Percentiles rank a stretch among this genome's conserved stretches.
phyloP scores from a whole-genome alignment of 2,797 vertebrate species.

The Gadopsis marmoratus region DNA sequence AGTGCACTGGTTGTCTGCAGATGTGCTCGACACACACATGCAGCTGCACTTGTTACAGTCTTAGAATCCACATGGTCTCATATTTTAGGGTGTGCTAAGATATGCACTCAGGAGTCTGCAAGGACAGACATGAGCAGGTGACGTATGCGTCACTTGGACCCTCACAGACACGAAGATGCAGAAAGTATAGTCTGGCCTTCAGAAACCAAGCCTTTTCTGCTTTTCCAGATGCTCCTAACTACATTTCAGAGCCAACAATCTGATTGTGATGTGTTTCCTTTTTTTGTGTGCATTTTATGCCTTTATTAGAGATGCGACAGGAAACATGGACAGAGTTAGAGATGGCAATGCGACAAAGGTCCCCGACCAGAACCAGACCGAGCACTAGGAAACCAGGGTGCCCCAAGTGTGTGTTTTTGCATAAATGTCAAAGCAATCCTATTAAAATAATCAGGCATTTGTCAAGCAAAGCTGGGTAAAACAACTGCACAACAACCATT shows the following conservation, averaged over 20 bases:
- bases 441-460: background rate
- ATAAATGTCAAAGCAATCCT: background rate
- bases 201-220: background rate
- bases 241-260: background rate
- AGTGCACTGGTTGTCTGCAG: background rate
- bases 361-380: background rate
- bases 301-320: background rate
- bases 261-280: background rate
- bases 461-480: background rate
- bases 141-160: background rate
- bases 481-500: constrained; percentile 7
- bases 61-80: background rate
- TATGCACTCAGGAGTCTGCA: background rate
- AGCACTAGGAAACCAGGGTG: too few species aligned
- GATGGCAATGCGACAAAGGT: background rate
- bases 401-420: background rate
- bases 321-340: background rate
- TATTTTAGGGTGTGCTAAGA: background rate
- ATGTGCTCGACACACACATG: background rate
- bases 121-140: too few species aligned
- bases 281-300: background rate
- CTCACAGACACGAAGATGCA: background rate
- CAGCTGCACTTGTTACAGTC: background rate
- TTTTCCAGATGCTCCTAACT: background rate
- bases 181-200: background rate